Evolutionary conservation across 2,888 invertebrate genomes (phyloP), one percentile per base, ranked within the genome.

Genomic region (Pseudoips prasinana): DNA sequence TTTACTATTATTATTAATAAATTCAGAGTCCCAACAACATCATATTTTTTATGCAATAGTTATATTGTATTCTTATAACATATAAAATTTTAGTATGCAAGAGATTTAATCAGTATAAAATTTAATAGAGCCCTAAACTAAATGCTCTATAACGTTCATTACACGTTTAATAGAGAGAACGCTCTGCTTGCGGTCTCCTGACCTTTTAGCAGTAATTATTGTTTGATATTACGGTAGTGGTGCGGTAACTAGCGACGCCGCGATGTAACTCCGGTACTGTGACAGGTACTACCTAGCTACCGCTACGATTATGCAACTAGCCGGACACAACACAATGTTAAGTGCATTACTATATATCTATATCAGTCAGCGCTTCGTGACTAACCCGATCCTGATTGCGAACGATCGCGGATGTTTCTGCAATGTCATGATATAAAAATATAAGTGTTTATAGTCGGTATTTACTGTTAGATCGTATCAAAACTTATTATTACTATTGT

Each of bases 321-420:
- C 77, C 84, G 83, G 85, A 85, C 78, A 62, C 74, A 66, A 63
- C 71, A 80, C 79, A 83, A 75, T 80, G 75, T 72, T 73, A 68
- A 71, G 66, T 72, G 70, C 72, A 75, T 73, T 78, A n/a, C n/a
- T n/a, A n/a, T n/a, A 62, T 61, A 63, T 62, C 63, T 63, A 57
- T 61, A 56, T 45, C 41, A 44, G 53, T 48, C 40, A 44, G 50
- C 54, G 54, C 63, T 64, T 74, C 83, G 82, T 83, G 81, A 81
- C 82, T 65, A 46, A 75, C 62, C 68, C 61, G 53, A 61, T 66
- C 61, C 64, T 62, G 64, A 56, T 61, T 53, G 46, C 76, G 74
- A 14, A 2, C 5, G 14, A 14, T 14, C 14, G 3, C 3, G 5
- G 3, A 14, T 14, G 14, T 14, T 14, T 14, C 14, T 14, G 5